Evolutionary conservation across 2,797 vertebrate genomes (phyloP), one percentile per base, ranked within the genome.

Genomic region (Petrocephalus sullivani): DNA sequence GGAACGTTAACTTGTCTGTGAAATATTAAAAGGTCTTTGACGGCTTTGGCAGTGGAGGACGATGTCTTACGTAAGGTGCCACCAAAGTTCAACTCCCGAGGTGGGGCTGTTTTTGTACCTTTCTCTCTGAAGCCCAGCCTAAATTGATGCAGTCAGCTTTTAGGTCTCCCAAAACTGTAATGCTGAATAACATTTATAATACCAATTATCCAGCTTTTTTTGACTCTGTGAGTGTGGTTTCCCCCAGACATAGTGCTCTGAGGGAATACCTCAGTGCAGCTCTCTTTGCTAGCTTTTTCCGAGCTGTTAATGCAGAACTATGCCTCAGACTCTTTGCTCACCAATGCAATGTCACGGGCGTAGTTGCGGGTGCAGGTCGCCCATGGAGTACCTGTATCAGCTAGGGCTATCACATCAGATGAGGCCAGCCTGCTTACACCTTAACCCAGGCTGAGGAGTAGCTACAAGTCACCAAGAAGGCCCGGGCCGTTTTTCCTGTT

Each of bases 401-500:
- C 37, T 0, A n/a, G 37, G 71, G 64, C 28, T 16, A 71, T 28
- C 71, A 9, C 37, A 78, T n/a, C 16, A 46, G 8, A 78, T 46
- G 71, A 46, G 37, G 7, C 71, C 9, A n/a, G 37, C 7, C 75
- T 46, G 75, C 75, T n/a, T 49, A 81, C 41, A 81, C 19, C 75
- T 21, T 81, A 81, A 81, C 41, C 75, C 19, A 41, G 19, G 16
- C 75, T 2, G 7, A 49, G 1, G 16, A 49, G 75, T n/a, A 81
- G 41, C 37, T n/a, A 21, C 12, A 9, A 71, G 82, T 58, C 28
- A 58, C 54, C 21, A 86, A n/a, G 56, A 85, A 56, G 28, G 51
- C 49, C 12, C n/a, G 3, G 5, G 33, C 56, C 16, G 85, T 92
- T 92, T 94, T 94, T 94, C 90, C 90, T 92, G 90, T 94, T 94